phyloP scores from a whole-genome alignment of 2,888 invertebrate genomes.

The Eilema sororculum region DNA sequence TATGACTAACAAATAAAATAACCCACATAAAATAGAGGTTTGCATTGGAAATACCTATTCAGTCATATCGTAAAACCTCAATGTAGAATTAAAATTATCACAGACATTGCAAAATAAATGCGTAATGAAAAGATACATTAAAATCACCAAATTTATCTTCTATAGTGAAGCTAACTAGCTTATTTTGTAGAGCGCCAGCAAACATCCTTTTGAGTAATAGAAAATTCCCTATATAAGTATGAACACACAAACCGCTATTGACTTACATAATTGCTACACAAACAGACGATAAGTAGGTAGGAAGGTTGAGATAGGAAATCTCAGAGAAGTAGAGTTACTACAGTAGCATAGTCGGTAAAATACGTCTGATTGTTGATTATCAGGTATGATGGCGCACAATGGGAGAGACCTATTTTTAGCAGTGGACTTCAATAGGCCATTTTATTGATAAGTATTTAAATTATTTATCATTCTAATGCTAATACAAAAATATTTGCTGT shows the following conservation, averaged over 20 bases:
- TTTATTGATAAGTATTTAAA: too few species aligned
- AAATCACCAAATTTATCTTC: not conserved
- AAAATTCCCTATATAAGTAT: too few species aligned
- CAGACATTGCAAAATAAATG: conserved; percentile 34
- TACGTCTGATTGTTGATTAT: too few species aligned
- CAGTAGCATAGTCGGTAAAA: too few species aligned
- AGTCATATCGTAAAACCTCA: conserved; percentile 16
- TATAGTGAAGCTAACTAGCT: too few species aligned
- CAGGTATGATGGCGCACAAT: too few species aligned
- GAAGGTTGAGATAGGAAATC: not conserved
- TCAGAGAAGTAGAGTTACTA: not conserved
- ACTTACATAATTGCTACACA: not conserved
- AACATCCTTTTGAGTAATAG: too few species aligned
- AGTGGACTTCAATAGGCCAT: too few species aligned
- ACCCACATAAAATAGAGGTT: not conserved
- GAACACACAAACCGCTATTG: not conserved
- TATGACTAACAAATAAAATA: conserved; percentile 6
- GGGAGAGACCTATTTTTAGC: too few species aligned
- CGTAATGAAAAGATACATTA: not conserved
- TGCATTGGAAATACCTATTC: conserved; percentile 9
- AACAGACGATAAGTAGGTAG: not conserved
- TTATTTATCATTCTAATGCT: not conserved
- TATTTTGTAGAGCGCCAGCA: too few species aligned
- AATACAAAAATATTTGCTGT: not conserved
- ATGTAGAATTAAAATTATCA: conserved; percentile 28